These are phyloP conservation scores for Rhinolophus sinicus DNA, from an alignment of 2,113 vertebrate genomes.

Conservation along the genomic window DNA sequence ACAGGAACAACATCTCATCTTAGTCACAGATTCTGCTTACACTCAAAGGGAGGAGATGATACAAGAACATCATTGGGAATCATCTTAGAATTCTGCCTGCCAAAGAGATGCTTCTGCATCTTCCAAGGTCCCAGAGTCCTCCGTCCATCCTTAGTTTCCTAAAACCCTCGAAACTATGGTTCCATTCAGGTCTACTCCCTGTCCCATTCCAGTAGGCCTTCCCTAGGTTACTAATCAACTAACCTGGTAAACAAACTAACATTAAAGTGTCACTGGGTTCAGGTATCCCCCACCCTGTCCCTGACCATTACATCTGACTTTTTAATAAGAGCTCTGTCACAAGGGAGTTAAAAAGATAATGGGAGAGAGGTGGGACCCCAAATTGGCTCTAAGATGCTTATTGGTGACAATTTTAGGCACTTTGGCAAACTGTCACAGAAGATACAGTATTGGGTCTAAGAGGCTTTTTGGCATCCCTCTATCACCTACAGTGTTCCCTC, in stretches of 20 bases:
- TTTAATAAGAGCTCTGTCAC: background rate
- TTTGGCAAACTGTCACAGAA: background rate
- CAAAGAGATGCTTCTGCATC: background rate
- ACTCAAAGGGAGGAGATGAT: background rate
- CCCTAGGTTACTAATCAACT: background rate
- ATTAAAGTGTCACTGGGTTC: background rate
- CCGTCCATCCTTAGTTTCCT: background rate
- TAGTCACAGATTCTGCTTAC: background rate
- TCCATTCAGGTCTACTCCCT: background rate
- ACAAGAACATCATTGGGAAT: background rate
- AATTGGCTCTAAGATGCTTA: background rate
- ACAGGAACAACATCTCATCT: background rate
- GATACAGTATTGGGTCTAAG: background rate
- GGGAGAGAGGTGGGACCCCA: background rate
- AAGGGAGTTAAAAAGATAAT: background rate
- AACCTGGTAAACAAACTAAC: background rate
- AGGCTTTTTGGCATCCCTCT: background rate
- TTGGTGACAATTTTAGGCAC: background rate
- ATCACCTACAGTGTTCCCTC: background rate
- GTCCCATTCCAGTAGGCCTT: background rate
- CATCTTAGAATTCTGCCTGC: background rate
- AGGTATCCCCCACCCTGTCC: background rate
- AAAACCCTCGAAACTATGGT: background rate
- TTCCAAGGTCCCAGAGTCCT: background rate
- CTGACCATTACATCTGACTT: background rate